Evolutionary conservation across 2,888 invertebrate genomes (phyloP), one percentile per base, ranked within the genome.

Genomic region (Andrena flavipes): DNA sequence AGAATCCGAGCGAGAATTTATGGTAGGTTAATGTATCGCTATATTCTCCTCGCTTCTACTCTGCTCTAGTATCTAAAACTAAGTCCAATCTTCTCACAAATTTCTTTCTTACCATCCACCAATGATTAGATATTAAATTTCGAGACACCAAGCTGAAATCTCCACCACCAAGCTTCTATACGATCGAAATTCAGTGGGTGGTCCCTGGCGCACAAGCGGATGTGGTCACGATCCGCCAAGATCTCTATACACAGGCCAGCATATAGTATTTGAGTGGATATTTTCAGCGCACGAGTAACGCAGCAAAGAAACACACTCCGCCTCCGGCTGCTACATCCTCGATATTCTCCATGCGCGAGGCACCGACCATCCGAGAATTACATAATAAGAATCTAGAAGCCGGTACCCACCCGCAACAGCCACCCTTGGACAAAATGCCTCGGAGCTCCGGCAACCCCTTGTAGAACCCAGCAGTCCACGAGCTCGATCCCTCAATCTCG

Each of bases 151-250:
- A 20, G 35, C 42, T 42, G 20, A 64, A 42, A 42, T 64, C 16
- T 23, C 6, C 64, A 26, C 16, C 7, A 2, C 73, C 76, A 69
- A 79, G 56, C 75, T 64, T 75, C n/a, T 73, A 80, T 79, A 80
- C 79, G 72, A 85, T 73, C 82, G 76, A 82, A 87, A 83, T 90
- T 88, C 87, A 87, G 85, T 89, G 93, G 93, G 93, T 93, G 93
- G 93, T 91, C 92, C 87, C 84, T n/a, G 87, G 85, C 90, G 88
- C 87, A 88, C 88, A 87, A 88, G 88, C 92, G 91, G 92, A 92
- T 92, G 92, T 90, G 92, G 90, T 91, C 86, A 87, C 76, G 83
- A 79, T 82, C 80, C 65, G 73, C 85, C 82, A 80, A 84, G 84
- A 81, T 51, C 80, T 81, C 80, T 83, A 80, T 77, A 80, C 80